Base-by-base conservation (phyloP, 2,797 vertebrate species). In the Gadopsis bispinosus region DNA sequence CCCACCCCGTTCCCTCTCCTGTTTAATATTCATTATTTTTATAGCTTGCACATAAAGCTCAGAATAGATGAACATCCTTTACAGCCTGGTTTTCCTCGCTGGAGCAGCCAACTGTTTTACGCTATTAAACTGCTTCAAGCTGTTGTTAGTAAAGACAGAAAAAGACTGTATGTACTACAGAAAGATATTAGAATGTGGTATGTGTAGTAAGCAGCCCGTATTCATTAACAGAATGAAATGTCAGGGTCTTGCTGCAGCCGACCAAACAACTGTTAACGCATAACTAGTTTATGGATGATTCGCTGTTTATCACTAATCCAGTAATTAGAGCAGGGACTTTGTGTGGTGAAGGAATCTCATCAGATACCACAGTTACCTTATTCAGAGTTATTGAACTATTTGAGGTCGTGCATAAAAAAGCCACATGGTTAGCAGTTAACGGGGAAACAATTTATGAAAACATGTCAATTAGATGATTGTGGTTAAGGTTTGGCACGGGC, bases 1-100 rank as follows among this genome's bases (percentile, higher is more conserved):
- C 22, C 1, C 48, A 71, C 20, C 4, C 13, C 0, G 29, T 69
- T 64, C 22, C 29, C 22, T 61, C 50, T 78, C 69, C 50, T 63
- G 77, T 88, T 87, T 77, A 67, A 64, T 75, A 64, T 83, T 75
- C 60, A 65, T 81, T 65, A 63, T 78, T 80, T 88, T 83, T 86
- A 84, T 65, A 68, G 73, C 48, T 26, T 64, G 56, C 66, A 37
- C 63, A 75, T 75, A 82, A 81, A 78, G 22, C 78, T 73, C 75
- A 64, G 54, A 83, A 78, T 69, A 82, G 81, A 81, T 71, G n/a
- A 78, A 67, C 63, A 72, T 83, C 55, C 59, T 81, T 88, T 83
- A 80, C 35, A 33, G 83, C 48, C 39, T 62, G 66, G 70, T 82
- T 82, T 78, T 86, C 53, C 67, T 54, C 50, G 29, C 47, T 43